Evolutionary conservation across 2,113 vertebrate species (phyloP).

Genomic region (Python bivittatus): DNA sequence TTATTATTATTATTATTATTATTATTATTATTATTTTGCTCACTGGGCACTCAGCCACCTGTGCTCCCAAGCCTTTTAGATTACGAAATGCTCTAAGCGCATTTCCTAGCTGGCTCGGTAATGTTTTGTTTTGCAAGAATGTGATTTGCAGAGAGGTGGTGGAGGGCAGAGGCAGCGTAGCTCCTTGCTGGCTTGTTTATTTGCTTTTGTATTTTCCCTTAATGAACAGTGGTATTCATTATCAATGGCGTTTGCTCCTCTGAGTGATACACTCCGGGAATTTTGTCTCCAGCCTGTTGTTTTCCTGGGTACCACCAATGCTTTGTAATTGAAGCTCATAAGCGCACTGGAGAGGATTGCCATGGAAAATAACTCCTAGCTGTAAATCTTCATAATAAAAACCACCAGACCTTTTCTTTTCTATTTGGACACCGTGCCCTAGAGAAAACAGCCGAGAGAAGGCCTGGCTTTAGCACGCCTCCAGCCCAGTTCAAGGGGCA

Average conservation of each 20-base stretch:
- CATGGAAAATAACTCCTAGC: conserved; percentile 63
- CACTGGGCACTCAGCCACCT: background rate
- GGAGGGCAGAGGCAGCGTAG: background rate
- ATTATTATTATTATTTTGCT: background rate
- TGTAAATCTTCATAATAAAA: conserved; percentile 64
- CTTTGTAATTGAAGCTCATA: conserved; percentile 62
- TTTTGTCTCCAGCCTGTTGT: conserved; percentile 46
- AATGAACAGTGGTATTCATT: conserved; percentile 48
- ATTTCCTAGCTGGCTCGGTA: background rate
- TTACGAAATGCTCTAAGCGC: background rate
- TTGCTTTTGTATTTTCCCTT: conserved; percentile 54
- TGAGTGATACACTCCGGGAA: conserved; percentile 31
- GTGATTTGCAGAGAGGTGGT: background rate
- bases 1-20: too few relatives aligned
- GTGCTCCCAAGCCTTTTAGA: background rate
- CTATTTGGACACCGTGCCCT: conserved; percentile 22
- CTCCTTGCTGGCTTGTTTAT: conserved; percentile 14
- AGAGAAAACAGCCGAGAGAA: rapidly evolving
- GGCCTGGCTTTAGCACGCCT: background rate
- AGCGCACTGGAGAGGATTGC: conserved; percentile 49
- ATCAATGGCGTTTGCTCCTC: conserved; percentile 35
- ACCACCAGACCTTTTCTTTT: conserved; percentile 51
- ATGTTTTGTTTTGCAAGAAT: background rate
- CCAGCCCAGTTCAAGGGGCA: background rate
- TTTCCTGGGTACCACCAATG: conserved; percentile 59